These are phyloP conservation scores for Mareca penelope DNA, from an alignment of 2,797 vertebrate species.

Conservation along the genomic window DNA sequence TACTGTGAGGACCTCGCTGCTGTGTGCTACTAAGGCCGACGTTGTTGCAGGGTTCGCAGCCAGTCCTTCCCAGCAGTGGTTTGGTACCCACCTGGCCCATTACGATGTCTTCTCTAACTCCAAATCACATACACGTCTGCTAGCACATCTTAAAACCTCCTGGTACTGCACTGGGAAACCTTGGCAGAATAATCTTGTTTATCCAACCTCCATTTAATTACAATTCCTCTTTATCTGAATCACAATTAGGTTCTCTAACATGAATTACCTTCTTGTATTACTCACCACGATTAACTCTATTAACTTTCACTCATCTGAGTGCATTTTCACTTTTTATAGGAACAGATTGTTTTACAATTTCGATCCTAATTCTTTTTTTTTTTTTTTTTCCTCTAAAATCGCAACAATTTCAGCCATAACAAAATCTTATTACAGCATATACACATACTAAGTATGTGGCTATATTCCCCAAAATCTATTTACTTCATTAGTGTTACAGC, in stretches of 20 bases:
- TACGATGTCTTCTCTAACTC: neutral
- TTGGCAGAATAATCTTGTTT: neutral
- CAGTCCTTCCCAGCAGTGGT: neutral
- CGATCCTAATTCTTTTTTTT: neutral
- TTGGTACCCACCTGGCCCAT: neutral
- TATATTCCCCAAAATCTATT: neutral
- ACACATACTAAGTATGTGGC: neutral
- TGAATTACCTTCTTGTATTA: neutral
- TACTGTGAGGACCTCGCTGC: neutral
- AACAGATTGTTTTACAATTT: neutral
- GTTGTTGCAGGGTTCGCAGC: neutral
- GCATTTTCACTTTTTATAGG: neutral
- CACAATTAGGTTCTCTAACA: neutral
- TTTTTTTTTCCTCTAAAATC: neutral
- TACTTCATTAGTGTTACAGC: neutral
- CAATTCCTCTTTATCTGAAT: conserved; percentile 18
- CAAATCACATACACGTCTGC: neutral
- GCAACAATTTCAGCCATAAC: neutral
- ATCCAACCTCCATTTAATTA: conserved; percentile 33
- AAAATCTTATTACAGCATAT: neutral
- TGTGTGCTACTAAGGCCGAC: too few relatives aligned
- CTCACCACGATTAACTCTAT: conserved; percentile 4
- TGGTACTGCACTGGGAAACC: neutral
- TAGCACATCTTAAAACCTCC: neutral
- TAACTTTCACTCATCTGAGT: conserved; percentile 30